A percentile compares a stretch with the other conserved stretches of the same genome.
phyloP scores from a whole-genome alignment of 1,140 invertebrate genomes.

The Colletes latitarsis region DNA sequence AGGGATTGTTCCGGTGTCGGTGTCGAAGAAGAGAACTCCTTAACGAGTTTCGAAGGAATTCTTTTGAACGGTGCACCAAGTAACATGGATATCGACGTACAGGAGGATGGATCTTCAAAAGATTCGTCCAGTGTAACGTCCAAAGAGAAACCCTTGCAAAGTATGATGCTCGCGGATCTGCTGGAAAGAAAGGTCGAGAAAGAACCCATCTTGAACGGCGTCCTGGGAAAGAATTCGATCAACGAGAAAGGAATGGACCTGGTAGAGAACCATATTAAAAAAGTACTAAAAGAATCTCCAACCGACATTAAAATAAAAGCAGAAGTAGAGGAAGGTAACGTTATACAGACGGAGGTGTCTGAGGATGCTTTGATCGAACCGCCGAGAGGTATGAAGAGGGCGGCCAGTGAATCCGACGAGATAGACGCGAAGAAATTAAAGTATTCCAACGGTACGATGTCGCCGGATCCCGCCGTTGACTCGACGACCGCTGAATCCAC shows the following conservation, averaged over 20 bases:
- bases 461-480: constrained; percentile 74
- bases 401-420: constrained; percentile 75
- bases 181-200: constrained; percentile 85
- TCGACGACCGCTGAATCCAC: constrained; percentile 79
- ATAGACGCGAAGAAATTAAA: constrained; percentile 80
- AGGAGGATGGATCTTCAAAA: constrained; percentile 82
- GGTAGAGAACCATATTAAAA: constrained; percentile 84
- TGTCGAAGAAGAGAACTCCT: constrained; percentile 83
- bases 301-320: constrained; percentile 72
- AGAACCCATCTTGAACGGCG: constrained; percentile 83
- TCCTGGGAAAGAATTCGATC: constrained; percentile 83
- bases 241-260: constrained; percentile 84
- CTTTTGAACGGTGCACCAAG: constrained; percentile 83
- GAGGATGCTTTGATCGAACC: constrained; percentile 76
- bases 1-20: constrained; percentile 78
- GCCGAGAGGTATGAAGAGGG: constrained; percentile 77
- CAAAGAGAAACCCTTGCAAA: constrained; percentile 79
- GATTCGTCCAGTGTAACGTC: constrained; percentile 78
- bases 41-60: constrained; percentile 85
- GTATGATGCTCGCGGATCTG: constrained; percentile 85
- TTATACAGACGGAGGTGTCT: constrained; percentile 71
- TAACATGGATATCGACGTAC: constrained; percentile 81
- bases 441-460: constrained; percentile 81
- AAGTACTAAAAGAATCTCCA: constrained; percentile 79
- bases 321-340: constrained; percentile 60